Conservation (phyloP, 1,140 invertebrate genomes). For the Dendrolimus kikuchii region DNA sequence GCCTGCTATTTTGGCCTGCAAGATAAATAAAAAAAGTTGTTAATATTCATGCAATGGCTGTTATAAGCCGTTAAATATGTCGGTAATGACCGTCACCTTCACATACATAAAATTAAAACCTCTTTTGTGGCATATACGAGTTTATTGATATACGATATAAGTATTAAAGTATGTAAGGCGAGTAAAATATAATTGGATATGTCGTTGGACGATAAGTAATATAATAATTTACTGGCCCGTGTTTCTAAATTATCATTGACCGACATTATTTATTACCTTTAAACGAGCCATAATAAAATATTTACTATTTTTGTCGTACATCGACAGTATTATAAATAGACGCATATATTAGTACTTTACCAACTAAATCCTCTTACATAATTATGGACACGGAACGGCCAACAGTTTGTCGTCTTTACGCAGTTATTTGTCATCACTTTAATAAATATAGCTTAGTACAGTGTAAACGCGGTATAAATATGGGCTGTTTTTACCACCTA, state of each 20-base stretch:
- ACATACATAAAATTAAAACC: too few species aligned
- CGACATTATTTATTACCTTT: slow-evolving; percentile 12
- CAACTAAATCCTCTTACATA: slow-evolving; percentile 9
- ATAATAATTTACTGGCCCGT: slow-evolving; percentile 12
- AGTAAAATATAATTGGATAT: not conserved
- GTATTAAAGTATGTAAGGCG: not conserved
- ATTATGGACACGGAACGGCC: slow-evolving; percentile 7
- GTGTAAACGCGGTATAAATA: not conserved
- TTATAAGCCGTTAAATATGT: too few species aligned
- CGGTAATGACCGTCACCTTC: too few species aligned
- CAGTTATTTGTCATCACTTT: slow-evolving; percentile 11
- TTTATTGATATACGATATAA: too few species aligned
- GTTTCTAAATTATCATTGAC: slow-evolving; percentile 7
- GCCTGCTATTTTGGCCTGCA: too few species aligned
- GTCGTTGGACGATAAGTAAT: slow-evolving; percentile 7
- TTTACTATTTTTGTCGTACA: slow-evolving; percentile 14
- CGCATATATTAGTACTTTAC: slow-evolving; percentile 9
- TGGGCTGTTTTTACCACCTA: too few species aligned
- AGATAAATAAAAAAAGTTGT: too few species aligned
- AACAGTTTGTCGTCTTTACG: slow-evolving; percentile 8
- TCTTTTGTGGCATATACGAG: too few species aligned
- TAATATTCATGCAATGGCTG: too few species aligned
- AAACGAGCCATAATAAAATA: slow-evolving; percentile 15
- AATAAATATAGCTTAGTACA: slow-evolving; percentile 12
- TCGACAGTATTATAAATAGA: slow-evolving; percentile 8